phyloP scores from a whole-genome alignment of 2,797 vertebrate genomes.

The Myiothlypis coronata region DNA sequence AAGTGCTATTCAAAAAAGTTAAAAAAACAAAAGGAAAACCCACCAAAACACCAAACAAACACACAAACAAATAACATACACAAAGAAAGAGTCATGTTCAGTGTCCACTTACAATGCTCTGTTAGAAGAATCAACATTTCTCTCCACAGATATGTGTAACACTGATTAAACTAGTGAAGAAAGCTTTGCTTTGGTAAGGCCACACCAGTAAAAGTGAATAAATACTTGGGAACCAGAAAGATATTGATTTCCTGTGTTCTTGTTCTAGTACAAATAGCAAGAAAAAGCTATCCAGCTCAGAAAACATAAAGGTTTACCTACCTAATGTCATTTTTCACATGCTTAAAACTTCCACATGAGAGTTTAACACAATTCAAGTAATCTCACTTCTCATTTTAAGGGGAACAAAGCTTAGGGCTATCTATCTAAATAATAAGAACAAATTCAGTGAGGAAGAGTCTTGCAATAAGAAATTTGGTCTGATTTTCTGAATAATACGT shows the following conservation, averaged over 20 bases:
- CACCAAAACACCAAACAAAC: background rate
- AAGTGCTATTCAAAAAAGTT: conserved; percentile 79
- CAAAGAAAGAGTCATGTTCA: background rate
- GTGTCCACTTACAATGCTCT: background rate
- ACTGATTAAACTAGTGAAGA: background rate
- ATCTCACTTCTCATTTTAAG: background rate
- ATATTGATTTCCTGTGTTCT: background rate
- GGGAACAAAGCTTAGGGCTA: background rate
- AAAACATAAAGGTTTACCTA: background rate
- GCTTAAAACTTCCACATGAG: background rate
- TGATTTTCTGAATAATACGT: background rate
- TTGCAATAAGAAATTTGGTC: background rate
- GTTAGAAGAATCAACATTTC: background rate
- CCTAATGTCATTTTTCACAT: background rate
- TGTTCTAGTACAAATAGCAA: background rate
- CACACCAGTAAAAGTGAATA: background rate
- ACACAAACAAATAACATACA: background rate
- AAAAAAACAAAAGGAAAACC: background rate
- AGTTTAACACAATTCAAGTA: background rate
- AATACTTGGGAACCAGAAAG: background rate
- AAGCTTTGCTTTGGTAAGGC: background rate
- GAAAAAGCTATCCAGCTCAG: background rate
- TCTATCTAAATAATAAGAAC: background rate
- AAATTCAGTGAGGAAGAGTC: background rate
- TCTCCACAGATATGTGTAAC: background rate